Evolutionary conservation across 2,113 vertebrate species (phyloP).

Genomic region (Rhipidura dahli): DNA sequence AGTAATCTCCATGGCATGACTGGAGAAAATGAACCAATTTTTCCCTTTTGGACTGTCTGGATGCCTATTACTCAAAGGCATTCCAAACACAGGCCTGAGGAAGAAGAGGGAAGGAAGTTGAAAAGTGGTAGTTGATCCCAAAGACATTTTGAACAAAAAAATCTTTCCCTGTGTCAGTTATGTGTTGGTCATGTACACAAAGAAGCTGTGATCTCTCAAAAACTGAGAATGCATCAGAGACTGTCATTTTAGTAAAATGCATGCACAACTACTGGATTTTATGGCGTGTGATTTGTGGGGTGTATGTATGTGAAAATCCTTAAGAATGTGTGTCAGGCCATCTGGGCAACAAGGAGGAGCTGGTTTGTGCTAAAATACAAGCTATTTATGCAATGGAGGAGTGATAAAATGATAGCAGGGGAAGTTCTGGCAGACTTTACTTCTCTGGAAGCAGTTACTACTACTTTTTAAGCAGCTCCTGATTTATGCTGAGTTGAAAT

Average conservation of each 20-base stretch:
- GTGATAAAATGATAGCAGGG: slow-evolving; percentile 18
- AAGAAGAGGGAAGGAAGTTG: background rate
- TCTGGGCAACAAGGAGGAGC: background rate
- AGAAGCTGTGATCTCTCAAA: background rate
- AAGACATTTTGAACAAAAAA: background rate
- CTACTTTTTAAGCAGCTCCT: background rate
- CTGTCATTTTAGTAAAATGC: background rate
- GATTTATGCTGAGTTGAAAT: background rate
- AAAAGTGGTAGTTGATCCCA: background rate
- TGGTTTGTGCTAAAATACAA: background rate
- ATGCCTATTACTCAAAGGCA: background rate
- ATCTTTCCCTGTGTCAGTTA: background rate
- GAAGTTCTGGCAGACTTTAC: background rate
- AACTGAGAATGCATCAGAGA: background rate
- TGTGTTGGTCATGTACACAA: background rate
- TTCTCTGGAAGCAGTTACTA: slow-evolving; percentile 8
- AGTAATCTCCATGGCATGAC: background rate
- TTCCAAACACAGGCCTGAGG: background rate
- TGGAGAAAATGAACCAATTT: background rate
- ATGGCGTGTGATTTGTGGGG: slow-evolving; percentile 12
- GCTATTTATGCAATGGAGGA: background rate
- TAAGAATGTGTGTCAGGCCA: background rate
- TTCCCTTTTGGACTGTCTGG: background rate
- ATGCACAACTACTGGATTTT: background rate
- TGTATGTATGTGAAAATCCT: background rate